Evolutionary conservation across 2,888 invertebrate genomes (phyloP).

Genomic region (Andrena haemorrhoa): DNA sequence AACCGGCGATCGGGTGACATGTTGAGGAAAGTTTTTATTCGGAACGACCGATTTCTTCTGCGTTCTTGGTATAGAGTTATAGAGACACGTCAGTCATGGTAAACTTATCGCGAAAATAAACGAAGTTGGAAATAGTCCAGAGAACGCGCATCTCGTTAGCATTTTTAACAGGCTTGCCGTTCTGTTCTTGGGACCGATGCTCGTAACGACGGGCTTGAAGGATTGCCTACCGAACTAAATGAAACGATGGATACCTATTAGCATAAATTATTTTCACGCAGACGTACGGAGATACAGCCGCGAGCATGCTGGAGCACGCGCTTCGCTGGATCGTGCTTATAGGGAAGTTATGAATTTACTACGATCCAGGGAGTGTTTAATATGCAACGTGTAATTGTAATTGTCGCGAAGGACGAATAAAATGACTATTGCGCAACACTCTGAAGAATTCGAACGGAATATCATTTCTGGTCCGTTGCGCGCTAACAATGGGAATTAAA

Average conservation of each 20-base stretch:
- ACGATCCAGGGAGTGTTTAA: neutral
- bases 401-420: slow-evolving; percentile 25
- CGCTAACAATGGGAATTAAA: slow-evolving; percentile 12
- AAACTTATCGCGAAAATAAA: neutral
- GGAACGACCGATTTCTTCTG: too few relatives aligned
- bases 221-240: neutral
- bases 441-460: slow-evolving; percentile 12
- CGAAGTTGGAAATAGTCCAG: neutral
- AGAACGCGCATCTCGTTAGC: slow-evolving; percentile 28
- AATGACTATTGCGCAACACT: slow-evolving; percentile 26
- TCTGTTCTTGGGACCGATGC: slow-evolving; percentile 6
- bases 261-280: slow-evolving; percentile 19
- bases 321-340: neutral
- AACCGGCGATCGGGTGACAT: too few relatives aligned
- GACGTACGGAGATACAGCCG: too few relatives aligned
- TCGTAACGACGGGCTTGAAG: neutral
- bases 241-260: slow-evolving; percentile 16
- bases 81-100: too few relatives aligned
- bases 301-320: too few relatives aligned
- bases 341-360: neutral
- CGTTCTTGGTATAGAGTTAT: too few relatives aligned
- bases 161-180: slow-evolving; percentile 27
- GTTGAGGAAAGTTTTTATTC: too few relatives aligned
- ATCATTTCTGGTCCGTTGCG: slow-evolving; percentile 12
- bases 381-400: neutral